phyloP scores from a whole-genome alignment of 2,113 vertebrate genomes.

The Myiozetetes cayanensis region DNA sequence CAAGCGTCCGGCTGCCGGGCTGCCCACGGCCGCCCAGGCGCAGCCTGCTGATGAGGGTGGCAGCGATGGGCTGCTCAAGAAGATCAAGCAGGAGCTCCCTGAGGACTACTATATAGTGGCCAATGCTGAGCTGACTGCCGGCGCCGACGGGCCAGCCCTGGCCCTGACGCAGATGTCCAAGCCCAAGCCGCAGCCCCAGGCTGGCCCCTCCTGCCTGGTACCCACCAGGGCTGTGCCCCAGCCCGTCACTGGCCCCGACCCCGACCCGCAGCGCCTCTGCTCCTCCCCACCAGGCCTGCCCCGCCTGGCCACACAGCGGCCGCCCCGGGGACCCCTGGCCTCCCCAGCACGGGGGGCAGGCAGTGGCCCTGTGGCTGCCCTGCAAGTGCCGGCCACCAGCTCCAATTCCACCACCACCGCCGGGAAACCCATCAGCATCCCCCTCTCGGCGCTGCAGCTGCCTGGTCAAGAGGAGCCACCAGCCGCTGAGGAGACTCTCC shows the following conservation, averaged over 20 bases:
- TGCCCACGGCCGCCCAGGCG: constrained; percentile 52
- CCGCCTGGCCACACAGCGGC: constrained; percentile 56
- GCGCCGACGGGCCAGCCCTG: constrained; percentile 65
- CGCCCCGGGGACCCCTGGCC: constrained; percentile 58
- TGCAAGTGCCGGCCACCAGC: constrained; percentile 76
- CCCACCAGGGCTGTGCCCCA: constrained; percentile 59
- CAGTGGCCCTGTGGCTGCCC: background rate
- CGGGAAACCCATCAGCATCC: constrained; percentile 76
- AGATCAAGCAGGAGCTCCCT: constrained; percentile 86
- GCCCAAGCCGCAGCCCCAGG: constrained; percentile 66
- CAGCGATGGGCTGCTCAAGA: constrained; percentile 77
- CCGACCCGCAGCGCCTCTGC: constrained; percentile 66
- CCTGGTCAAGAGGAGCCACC: constrained; percentile 78
- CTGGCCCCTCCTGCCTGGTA: constrained; percentile 64
- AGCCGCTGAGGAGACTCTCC: constrained; percentile 70
- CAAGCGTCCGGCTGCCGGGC: background rate
- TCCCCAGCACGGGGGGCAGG: constrained; percentile 65
- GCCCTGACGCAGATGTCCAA: constrained; percentile 79
- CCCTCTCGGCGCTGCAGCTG: constrained; percentile 77
- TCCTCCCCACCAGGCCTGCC: constrained; percentile 55
- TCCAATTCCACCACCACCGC: constrained; percentile 51
- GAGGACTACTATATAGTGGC: constrained; percentile 87
- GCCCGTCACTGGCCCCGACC: background rate
- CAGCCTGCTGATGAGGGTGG: constrained; percentile 66
- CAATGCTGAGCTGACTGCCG: constrained; percentile 75